A percentile compares a stretch with the other conserved stretches of the same genome.
Evolutionary conservation across 2,888 invertebrate genomes (phyloP).

Genomic region (Argyresthia albistria): DNA sequence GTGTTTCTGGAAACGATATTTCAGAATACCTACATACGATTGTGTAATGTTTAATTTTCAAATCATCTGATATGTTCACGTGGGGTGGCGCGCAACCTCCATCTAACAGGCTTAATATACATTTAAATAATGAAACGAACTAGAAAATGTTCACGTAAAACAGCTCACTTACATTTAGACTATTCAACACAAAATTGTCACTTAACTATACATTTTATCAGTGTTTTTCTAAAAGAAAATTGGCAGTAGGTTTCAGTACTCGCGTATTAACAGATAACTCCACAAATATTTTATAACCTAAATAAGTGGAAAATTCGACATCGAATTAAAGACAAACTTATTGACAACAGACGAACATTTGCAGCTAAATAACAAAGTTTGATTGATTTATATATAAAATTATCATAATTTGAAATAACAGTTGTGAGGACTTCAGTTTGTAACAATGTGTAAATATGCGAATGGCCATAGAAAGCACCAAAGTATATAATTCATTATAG

Average conservation of each 20-base stretch:
- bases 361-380: neutral
- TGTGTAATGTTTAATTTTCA: neutral
- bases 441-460: slow-evolving; percentile 59
- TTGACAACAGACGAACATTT: slow-evolving; percentile 32
- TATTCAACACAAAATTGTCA: slow-evolving; percentile 13
- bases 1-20: no score
- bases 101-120: slow-evolving; percentile 46
- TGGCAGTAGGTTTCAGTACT: slow-evolving; percentile 66
- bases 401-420: slow-evolving; percentile 28
- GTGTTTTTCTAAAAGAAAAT: slow-evolving; percentile 45
- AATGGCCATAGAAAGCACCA: slow-evolving; percentile 61
- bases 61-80: slow-evolving; percentile 38
- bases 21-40: no score
- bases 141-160: slow-evolving; percentile 56
- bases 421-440: slow-evolving; percentile 40
- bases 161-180: slow-evolving; percentile 42
- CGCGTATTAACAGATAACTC: slow-evolving; percentile 28
- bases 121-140: slow-evolving; percentile 64
- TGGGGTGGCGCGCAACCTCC: slow-evolving; percentile 28
- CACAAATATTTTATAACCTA: slow-evolving; percentile 35
- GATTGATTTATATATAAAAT: neutral
- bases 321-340: slow-evolving; percentile 21
- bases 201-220: slow-evolving; percentile 38
- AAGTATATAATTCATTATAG: slow-evolving; percentile 46
- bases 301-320: slow-evolving; percentile 49